Percentiles rank a stretch among this genome's conserved stretches.
Evolutionary conservation across 2,113 vertebrate species (phyloP).

Genomic region (Delphinapterus leucas): DNA sequence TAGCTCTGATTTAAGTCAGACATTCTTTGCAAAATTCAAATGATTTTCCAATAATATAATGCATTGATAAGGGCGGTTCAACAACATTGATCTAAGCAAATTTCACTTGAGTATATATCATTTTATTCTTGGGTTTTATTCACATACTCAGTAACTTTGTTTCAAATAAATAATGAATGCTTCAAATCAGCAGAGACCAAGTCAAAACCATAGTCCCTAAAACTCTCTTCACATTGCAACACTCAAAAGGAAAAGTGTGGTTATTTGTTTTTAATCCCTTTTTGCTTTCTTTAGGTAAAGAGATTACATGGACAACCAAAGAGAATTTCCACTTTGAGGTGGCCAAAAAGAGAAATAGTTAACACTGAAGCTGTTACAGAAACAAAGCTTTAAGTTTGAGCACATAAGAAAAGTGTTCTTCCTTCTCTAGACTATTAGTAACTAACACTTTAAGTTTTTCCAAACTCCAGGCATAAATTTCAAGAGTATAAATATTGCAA

Average conservation of each 20-base stretch:
- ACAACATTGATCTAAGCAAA: background rate
- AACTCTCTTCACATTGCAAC: background rate
- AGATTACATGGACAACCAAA: background rate
- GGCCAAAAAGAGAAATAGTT: background rate
- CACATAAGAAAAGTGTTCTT: background rate
- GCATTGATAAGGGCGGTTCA: background rate
- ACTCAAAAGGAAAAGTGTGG: background rate
- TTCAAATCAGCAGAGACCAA: background rate
- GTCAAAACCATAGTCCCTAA: background rate
- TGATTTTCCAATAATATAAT: background rate
- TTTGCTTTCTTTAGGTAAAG: background rate
- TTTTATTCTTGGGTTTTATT: background rate
- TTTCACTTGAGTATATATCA: background rate
- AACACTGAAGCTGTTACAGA: background rate
- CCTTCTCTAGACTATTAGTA: background rate
- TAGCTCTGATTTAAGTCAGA: background rate
- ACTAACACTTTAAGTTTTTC: background rate
- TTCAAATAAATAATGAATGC: background rate
- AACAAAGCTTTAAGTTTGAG: background rate
- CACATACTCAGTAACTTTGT: background rate
- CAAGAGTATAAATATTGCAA: background rate
- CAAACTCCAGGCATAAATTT: background rate
- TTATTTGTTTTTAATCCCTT: background rate
- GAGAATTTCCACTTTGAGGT: background rate
- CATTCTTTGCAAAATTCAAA: background rate